Evolutionary conservation across 1,140 invertebrate species (phyloP), one percentile per base, ranked within the genome.

Genomic region (Drosophila pandora): DNA sequence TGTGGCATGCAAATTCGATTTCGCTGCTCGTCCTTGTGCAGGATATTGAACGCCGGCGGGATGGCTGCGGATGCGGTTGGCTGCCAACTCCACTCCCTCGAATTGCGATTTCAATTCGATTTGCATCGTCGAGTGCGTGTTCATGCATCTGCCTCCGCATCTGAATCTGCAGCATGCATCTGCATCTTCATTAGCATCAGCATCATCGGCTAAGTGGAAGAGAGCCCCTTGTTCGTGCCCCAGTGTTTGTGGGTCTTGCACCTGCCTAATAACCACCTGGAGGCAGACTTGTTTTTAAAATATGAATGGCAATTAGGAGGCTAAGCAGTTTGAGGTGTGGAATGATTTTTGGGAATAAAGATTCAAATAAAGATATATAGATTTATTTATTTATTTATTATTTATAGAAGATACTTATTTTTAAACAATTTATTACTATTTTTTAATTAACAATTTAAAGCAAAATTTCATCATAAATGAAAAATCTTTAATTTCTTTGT

Each of bases 1-100:
- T 37, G 22, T 43, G 13, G 43, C 45, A 71, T 65, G 76, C 61
- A 83, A 83, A 83, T 82, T 82, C 79, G 79, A 74, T 81, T 82
- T 82, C 52, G 63, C 55, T 49, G 61, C 53, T 41, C 41, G 70
- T 60, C 75, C 55, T 71, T 77, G 76, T 55, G 53, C 72, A 54
- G 72, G 71, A 75, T 79, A 74, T 70, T 79, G 64, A 69, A 60
- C 79, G 57, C 47, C 53, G 43, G 30, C 23, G 21, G 49, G 30
- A 64, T 57, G 54, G 23, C 43, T 62, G 70, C 17, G 17, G 17
- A 17, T 17, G 17, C 59, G 70, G 60, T 74, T 74, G 50, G 17
- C 52, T 28, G 25, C 25, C 5, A 28, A 28, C 7, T 28, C 25
- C 5, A 28, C 7, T 28, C 25, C 5, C 5, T 5, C 25, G 25